These are phyloP conservation scores for Phycodurus eques DNA, from an alignment of 2,113 vertebrate genomes.

Conservation along the genomic window DNA sequence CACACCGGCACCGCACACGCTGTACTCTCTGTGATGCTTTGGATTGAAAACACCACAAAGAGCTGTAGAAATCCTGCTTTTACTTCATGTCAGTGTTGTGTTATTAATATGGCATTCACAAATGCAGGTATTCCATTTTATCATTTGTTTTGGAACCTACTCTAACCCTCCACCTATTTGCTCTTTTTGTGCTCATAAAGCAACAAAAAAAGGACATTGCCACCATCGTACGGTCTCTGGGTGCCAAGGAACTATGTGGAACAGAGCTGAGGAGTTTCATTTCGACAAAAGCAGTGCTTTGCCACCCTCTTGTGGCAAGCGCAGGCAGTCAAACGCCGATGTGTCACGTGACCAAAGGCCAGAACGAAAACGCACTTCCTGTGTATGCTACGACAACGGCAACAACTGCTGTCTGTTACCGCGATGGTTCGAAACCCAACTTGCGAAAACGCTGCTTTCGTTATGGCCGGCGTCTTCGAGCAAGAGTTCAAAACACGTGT, in stretches of 20 bases:
- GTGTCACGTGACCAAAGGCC: no score
- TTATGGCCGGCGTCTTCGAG: no score
- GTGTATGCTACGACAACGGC: no score
- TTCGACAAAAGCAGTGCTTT: not conserved
- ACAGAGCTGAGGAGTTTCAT: not conserved
- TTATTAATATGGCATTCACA: not conserved
- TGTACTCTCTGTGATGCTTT: not conserved
- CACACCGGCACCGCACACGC: not conserved
- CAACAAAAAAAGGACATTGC: not conserved
- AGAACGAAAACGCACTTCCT: no score
- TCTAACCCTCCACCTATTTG: no score
- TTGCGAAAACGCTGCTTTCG: no score
- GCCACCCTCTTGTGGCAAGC: not conserved
- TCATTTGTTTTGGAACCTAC: not conserved
- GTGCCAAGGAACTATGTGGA: not conserved
- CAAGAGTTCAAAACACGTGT: no score
- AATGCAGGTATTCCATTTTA: not conserved
- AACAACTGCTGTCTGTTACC: no score
- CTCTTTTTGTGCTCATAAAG: not conserved
- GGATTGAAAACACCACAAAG: not conserved
- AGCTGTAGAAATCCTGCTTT: not conserved
- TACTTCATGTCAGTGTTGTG: not conserved
- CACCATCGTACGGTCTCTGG: not conserved
- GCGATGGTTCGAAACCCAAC: no score
- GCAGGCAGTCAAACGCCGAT: no score